Conservation (phyloP, 2,797 vertebrate genomes). For the Poecilia wingei region DNA sequence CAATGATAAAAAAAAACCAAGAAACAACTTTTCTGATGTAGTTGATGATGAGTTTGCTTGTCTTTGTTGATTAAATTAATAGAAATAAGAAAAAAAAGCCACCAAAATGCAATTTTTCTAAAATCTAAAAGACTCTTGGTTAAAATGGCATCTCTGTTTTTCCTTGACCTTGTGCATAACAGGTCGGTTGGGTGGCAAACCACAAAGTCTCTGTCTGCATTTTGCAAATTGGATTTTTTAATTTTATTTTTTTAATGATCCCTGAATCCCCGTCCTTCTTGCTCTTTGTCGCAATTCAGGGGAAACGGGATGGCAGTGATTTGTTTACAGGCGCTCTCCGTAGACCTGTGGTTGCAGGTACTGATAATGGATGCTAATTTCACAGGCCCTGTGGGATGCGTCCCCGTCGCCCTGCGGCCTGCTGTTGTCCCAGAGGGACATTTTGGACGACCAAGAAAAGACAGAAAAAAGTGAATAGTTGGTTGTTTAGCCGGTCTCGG, state of each 20-base stretch:
- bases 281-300: constrained; percentile 25
- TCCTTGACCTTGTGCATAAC: not conserved
- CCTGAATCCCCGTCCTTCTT: constrained; percentile 21
- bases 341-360: constrained; percentile 78
- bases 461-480: constrained; percentile 69
- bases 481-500: constrained; percentile 61
- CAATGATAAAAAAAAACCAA: not conserved
- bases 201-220: constrained; percentile 5
- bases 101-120: not conserved
- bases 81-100: not conserved
- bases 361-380: constrained; percentile 77
- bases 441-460: constrained; percentile 54
- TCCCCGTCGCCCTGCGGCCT: constrained; percentile 55
- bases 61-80: not conserved
- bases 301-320: constrained; percentile 37
- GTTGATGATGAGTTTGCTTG: not conserved
- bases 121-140: not conserved
- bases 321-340: constrained; percentile 70
- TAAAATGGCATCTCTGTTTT: not conserved
- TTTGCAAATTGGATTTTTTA: constrained; percentile 11
- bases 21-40: not conserved
- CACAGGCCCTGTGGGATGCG: constrained; percentile 70
- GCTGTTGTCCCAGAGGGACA: constrained; percentile 57
- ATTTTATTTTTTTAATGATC: constrained; percentile 5
- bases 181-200: constrained; percentile 31